Base-by-base conservation (phyloP, 2,797 vertebrate genomes). In the Alauda arvensis region DNA sequence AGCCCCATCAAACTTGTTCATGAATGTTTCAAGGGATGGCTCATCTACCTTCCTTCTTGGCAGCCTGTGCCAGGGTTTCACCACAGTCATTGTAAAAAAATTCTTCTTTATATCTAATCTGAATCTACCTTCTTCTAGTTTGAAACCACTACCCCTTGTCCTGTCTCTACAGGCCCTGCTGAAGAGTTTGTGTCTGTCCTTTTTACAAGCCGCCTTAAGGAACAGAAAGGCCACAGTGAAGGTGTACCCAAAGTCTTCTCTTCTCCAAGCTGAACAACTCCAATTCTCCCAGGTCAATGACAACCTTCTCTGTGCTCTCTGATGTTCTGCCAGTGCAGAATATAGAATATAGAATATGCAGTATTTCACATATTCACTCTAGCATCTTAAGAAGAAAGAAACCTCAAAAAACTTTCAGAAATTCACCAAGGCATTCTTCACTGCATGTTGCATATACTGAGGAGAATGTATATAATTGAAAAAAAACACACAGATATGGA, bases 131-230 rank as follows among this genome's bases (percentile, higher is more conserved):
- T 59, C 14, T 29, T 39, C 12, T 52, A 40, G 28, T 52, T 45
- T 59, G 21, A 59, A 65, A 59, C 5, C 24, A 15, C 13, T 10
- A 25, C 9, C 4, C 11, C 45, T 59, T 52, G 17, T 45, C 24
- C 24, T 12, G 8, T 57, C 1, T 0, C 13, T 45, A 51, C 12
- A 45, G 28, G 14, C 24, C 29, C 18, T 8, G 3, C 8, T 39
- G 15, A 18, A 39, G 56, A 24, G 6, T 63, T 57, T 51, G 17
- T 45, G 20, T 12, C 14, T 7, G 26, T 16, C 8, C 25, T 39
- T 52, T 65, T 49, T 29, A 45, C 18, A 68, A 46, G 18, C 3
- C 0, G 0, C 6, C 18, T 63, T 59, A 34, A 57, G 6, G 14
- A 29, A 71, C 11, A 29, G 26, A 51, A 18, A 29, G 6, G 6